Conservation (phyloP, 2,888 invertebrate genomes). For the Ochropleura leucogaster region DNA sequence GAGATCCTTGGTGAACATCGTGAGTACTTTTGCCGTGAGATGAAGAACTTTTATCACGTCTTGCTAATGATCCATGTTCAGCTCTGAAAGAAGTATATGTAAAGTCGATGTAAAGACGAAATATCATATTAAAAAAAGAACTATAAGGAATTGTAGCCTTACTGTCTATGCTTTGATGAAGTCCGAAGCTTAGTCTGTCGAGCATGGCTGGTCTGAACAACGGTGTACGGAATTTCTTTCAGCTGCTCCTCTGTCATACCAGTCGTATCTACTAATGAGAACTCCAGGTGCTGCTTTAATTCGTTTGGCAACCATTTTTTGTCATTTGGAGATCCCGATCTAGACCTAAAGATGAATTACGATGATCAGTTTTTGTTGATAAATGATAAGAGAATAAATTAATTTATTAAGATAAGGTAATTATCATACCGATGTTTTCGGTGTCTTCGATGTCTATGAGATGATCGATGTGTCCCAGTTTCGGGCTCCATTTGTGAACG, state of each 20-base stretch:
- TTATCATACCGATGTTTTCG: constrained; percentile 90
- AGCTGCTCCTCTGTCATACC: constrained; percentile 97
- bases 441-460: constrained; percentile 91
- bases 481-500: constrained; percentile 89
- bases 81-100: constrained; percentile 54
- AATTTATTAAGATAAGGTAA: constrained; percentile 19
- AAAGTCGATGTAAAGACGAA: not conserved
- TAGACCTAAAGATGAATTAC: constrained; percentile 76
- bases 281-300: constrained; percentile 96
- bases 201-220: constrained; percentile 94
- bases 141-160: constrained; percentile 57
- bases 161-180: constrained; percentile 86
- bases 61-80: constrained; percentile 86
- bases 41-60: constrained; percentile 83
- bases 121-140: not conserved
- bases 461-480: constrained; percentile 89
- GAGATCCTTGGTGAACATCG: constrained; percentile 88
- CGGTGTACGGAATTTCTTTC: constrained; percentile 96
- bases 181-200: constrained; percentile 90
- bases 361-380: not conserved
- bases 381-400: constrained; percentile 4
- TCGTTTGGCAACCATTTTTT: constrained; percentile 94
- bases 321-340: constrained; percentile 93
- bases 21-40: constrained; percentile 81
- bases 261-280: constrained; percentile 96